These are phyloP conservation scores for Seriola dumerili DNA, from an alignment of 2,113 vertebrate species.

Conservation along the genomic window DNA sequence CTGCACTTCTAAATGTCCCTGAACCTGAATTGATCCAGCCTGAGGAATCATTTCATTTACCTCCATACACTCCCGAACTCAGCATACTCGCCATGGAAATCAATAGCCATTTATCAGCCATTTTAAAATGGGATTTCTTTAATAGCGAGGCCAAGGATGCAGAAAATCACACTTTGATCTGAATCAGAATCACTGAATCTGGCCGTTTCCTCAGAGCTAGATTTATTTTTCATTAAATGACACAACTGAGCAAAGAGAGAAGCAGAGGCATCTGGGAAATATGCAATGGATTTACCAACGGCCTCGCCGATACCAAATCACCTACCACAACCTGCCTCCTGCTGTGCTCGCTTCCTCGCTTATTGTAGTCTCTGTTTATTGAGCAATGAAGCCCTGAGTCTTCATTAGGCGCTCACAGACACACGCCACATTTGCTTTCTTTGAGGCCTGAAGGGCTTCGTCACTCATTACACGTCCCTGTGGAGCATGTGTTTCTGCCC, in stretches of 20 bases:
- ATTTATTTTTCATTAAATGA: slow-evolving; percentile 49
- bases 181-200: slow-evolving; percentile 1
- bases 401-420: slow-evolving; percentile 57
- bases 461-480: slow-evolving; percentile 44
- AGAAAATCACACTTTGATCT: slow-evolving; percentile 75
- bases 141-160: slow-evolving; percentile 59
- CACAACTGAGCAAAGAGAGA: slow-evolving; percentile 27
- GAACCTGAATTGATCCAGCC: slow-evolving; percentile 69
- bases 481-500: slow-evolving; percentile 1
- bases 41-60: slow-evolving; percentile 73
- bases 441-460: slow-evolving; percentile 29
- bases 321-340: slow-evolving; percentile 25
- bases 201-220: slow-evolving; percentile 17
- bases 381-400: slow-evolving; percentile 51
- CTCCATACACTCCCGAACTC: slow-evolving; percentile 50
- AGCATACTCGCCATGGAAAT: slow-evolving; percentile 52
- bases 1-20: slow-evolving; percentile 60
- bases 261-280: slow-evolving; percentile 43
- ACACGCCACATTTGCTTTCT: neutral
- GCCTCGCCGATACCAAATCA: slow-evolving; percentile 11
- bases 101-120: slow-evolving; percentile 69
- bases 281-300: slow-evolving; percentile 49
- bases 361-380: slow-evolving; percentile 57
- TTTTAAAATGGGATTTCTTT: slow-evolving; percentile 62
- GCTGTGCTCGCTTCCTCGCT: slow-evolving; percentile 22